These are phyloP conservation scores for Poecilobothrus nobilitatus DNA, from an alignment of 2,888 invertebrate species.

Conservation along the genomic window DNA sequence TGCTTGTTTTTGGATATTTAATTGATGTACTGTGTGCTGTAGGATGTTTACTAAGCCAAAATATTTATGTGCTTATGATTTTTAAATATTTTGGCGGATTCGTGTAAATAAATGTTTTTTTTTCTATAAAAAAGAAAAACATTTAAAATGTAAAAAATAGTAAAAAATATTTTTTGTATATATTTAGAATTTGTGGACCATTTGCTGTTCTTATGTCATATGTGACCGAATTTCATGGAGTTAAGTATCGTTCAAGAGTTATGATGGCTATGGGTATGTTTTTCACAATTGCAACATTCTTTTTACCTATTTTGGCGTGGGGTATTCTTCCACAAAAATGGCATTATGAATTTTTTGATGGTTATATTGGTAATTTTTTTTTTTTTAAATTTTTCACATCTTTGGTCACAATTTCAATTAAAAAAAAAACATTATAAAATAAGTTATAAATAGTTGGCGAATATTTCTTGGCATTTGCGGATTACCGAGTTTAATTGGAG, in stretches of 20 bases:
- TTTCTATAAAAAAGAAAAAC: too few species aligned
- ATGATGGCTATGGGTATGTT: slow-evolving; percentile 59
- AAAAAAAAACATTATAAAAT: neutral
- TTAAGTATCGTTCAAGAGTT: slow-evolving; percentile 54
- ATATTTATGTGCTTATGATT: slow-evolving; percentile 56
- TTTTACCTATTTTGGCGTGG: slow-evolving; percentile 64
- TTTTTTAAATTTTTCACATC: neutral
- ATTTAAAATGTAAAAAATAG: too few species aligned
- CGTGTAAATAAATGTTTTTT: slow-evolving; percentile 50
- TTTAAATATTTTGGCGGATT: slow-evolving; percentile 67
- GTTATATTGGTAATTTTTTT: slow-evolving; percentile 35
- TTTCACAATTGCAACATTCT: slow-evolving; percentile 54
- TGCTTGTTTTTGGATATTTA: slow-evolving; percentile 59
- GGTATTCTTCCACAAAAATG: slow-evolving; percentile 56
- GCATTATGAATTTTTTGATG: slow-evolving; percentile 44
- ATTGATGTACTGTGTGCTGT: slow-evolving; percentile 56
- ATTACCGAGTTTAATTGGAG: slow-evolving; percentile 59
- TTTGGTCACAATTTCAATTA: too few species aligned
- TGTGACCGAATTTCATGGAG: slow-evolving; percentile 63
- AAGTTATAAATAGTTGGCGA: slow-evolving; percentile 54
- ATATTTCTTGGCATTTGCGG: slow-evolving; percentile 50
- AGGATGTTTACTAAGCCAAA: slow-evolving; percentile 56
- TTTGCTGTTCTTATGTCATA: slow-evolving; percentile 65
- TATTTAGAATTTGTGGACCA: slow-evolving; percentile 56
- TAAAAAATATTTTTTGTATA: neutral